phyloP scores from a whole-genome alignment of 2,113 vertebrate species.

The Otus sunia region DNA sequence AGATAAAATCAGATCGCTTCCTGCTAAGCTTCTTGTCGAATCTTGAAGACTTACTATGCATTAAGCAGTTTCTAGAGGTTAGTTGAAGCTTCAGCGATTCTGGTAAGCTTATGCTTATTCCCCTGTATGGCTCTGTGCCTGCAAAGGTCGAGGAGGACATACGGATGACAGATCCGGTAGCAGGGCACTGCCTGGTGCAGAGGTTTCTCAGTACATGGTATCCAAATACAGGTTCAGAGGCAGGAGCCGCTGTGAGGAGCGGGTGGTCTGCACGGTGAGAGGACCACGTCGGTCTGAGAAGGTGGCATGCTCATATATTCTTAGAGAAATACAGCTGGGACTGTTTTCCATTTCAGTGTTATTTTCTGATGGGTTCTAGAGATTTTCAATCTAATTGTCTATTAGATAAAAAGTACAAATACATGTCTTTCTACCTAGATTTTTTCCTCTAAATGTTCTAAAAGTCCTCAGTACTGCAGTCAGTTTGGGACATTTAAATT shows the following conservation, averaged over 20 bases:
- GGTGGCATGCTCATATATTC: accelerated
- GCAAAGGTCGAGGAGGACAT: neutral
- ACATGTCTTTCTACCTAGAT: neutral
- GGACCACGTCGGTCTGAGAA: accelerated
- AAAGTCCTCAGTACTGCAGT: neutral
- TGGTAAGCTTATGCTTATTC: neutral
- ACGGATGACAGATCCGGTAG: accelerated
- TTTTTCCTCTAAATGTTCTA: neutral
- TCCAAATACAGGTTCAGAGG: neutral
- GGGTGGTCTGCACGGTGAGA: neutral
- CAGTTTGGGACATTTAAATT: neutral
- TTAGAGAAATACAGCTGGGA: neutral
- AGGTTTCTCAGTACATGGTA: neutral
- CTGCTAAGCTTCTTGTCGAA: neutral
- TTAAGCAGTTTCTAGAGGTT: conserved; percentile 17
- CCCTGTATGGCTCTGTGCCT: neutral
- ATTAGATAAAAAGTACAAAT: neutral
- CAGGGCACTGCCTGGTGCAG: neutral
- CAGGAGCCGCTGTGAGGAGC: neutral
- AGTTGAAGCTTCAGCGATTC: neutral
- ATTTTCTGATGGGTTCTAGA: neutral
- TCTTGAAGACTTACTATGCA: neutral
- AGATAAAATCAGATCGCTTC: neutral
- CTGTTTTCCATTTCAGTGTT: neutral
- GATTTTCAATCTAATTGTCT: neutral